Evolutionary conservation across 2,113 vertebrate species (phyloP).

Genomic region (Campylomormyrus tamandua): DNA sequence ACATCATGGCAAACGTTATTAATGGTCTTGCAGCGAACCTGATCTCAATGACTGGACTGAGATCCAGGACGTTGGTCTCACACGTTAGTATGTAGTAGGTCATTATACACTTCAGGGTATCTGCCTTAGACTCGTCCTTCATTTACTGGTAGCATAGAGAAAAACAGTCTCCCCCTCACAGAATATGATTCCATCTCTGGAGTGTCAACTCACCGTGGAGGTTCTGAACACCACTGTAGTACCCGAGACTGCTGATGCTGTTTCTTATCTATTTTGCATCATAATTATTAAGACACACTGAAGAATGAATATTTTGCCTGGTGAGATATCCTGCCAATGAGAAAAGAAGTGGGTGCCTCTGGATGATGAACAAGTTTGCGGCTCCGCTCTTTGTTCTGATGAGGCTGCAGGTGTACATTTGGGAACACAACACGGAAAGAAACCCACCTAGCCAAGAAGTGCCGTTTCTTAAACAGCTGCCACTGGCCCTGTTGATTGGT

Average conservation of each 20-base stretch:
- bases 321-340: not conserved
- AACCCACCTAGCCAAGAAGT: not conserved
- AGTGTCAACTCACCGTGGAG: not conserved
- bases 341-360: not conserved
- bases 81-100: not conserved
- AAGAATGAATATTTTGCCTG: not conserved
- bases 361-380: not conserved
- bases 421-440: not conserved
- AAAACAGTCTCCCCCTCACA: not conserved
- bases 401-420: not conserved
- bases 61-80: not conserved
- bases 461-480: not conserved
- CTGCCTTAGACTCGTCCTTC: not conserved
- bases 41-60: not conserved
- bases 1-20: not conserved
- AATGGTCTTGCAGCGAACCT: not conserved
- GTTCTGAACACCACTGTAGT: not conserved
- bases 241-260: not conserved
- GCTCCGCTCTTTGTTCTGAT: not conserved
- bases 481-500: not conserved
- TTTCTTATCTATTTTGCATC: not conserved
- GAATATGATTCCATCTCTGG: not conserved
- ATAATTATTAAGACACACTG: not conserved
- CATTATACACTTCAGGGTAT: not conserved
- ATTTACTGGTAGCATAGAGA: not conserved